phyloP scores from a whole-genome alignment of 2,797 vertebrate genomes.

The Mormyrops attenuatus region DNA sequence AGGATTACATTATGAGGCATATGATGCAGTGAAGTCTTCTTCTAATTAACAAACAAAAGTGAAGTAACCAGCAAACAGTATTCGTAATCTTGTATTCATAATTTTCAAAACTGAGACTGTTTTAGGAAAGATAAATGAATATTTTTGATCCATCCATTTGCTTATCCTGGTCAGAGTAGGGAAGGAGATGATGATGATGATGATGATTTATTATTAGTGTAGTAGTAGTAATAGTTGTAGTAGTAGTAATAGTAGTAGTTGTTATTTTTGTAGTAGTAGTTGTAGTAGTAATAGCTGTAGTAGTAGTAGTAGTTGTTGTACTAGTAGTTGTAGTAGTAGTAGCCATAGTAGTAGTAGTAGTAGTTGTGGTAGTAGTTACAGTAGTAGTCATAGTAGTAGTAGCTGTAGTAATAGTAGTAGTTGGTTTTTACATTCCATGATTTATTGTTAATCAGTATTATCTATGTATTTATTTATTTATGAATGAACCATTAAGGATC shows the following conservation, averaged over 20 bases:
- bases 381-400: neutral
- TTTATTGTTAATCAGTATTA: neutral
- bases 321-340: too few species aligned
- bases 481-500: neutral
- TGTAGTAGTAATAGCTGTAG: too few species aligned
- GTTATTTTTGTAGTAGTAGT: too few species aligned
- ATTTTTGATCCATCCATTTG: neutral
- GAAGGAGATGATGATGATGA: neutral
- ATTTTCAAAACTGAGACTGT: neutral
- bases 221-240: neutral
- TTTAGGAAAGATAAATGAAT: neutral
- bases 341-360: too few species aligned
- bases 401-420: neutral
- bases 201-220: neutral
- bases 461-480: neutral
- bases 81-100: neutral
- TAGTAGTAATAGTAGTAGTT: neutral
- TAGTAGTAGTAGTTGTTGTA: neutral
- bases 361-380: neutral
- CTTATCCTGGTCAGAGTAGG: neutral
- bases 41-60: neutral
- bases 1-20: neutral
- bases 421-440: neutral
- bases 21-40: neutral
- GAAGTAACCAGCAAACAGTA: neutral